Evolutionary conservation across 2,113 vertebrate genomes (phyloP), one percentile per base, ranked within the genome.

Genomic region (Chaenocephalus aceratus): DNA sequence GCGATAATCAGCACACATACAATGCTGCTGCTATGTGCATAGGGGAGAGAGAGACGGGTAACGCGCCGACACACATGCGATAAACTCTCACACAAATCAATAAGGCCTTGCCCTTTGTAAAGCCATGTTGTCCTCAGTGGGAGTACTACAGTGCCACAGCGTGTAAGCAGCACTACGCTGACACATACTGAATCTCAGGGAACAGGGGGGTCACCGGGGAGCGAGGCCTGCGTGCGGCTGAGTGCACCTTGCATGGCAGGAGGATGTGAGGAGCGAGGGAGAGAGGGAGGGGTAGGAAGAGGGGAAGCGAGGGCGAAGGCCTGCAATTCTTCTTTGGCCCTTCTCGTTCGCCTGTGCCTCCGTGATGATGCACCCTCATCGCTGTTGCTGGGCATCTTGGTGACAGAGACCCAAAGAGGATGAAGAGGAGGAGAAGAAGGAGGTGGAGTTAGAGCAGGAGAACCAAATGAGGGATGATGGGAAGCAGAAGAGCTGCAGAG

Each of bases 81-180:
- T 88, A 84, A 91, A 90, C 88, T 94, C 91, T 91, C 91, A 92
- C 91, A 89, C 92, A 88, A 92, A 94, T 94, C 93, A 92, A 94
- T 94, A 91, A 82, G 80, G 80, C 80, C 77, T 83, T 87, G 84
- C 85, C 85, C 85, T 90, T 88, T 90, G 88, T 86, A 82, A 82
- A 85, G 78, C 85, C 71, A 49, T 85, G 83, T 91, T 87, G 72
- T 90, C 85, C 86, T 82, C 86, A 78, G 82, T 86, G 80, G 84
- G 89, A 86, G 76, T 80, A 83, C 82, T 74, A 88, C 80, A 67
- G 84, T 91, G 87, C 89, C 90, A 86, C 87, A 84, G 90, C 79
- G 5, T 91, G 90, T 89, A 84, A 91, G 83, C 87, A 85, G 64
- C 59, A 26, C 11, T 23, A 36, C 69, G 54, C 86, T 87, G 91